Evolutionary conservation across 2,113 vertebrate genomes (phyloP).

Genomic region (Daboia siamensis): DNA sequence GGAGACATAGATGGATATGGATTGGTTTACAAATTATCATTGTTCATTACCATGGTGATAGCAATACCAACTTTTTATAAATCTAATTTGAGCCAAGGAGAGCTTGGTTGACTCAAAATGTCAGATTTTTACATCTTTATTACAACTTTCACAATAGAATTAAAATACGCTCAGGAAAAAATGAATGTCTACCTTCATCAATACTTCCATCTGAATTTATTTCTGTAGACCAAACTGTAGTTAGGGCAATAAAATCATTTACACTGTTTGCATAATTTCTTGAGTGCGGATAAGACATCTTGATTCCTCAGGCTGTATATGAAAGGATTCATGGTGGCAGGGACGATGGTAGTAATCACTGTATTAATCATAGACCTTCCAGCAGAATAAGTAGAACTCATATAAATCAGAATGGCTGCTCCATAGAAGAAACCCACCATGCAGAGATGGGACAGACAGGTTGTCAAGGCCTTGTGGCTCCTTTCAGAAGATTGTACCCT

Average conservation of each 20-base stretch:
- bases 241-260: not conserved
- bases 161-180: not conserved
- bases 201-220: not conserved
- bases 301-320: not conserved
- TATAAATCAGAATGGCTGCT: not conserved
- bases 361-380: not conserved
- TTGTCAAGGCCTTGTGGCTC: not conserved
- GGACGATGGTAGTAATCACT: not conserved
- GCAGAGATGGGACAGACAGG: not conserved
- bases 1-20: too few relatives aligned
- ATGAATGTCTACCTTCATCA: not conserved
- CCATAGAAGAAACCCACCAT: not conserved
- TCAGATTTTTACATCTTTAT: not conserved
- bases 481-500: not conserved
- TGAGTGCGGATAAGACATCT: not conserved
- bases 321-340: not conserved
- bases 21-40: too few relatives aligned
- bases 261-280: not conserved
- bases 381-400: slow-evolving; percentile 1
- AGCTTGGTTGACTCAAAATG: too few relatives aligned
- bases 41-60: too few relatives aligned
- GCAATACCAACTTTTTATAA: too few relatives aligned
- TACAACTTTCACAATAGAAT: not conserved
- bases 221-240: not conserved
- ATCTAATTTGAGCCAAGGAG: too few relatives aligned